Percentiles rank a stretch among this genome's conserved stretches.
phyloP scores from a whole-genome alignment of 1,140 invertebrate genomes.

The Lerema accius region DNA sequence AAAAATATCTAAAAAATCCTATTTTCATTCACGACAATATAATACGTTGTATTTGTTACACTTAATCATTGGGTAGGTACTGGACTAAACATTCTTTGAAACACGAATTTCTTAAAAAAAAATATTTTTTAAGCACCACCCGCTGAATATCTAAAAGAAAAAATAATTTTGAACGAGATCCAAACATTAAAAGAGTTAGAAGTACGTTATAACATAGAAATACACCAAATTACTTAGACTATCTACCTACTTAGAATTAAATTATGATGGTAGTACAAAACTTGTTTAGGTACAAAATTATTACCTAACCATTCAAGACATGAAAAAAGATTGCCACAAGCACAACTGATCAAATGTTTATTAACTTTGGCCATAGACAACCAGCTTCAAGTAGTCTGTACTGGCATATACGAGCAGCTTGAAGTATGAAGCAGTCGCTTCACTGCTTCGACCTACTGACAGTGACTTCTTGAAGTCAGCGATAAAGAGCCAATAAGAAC shows the following conservation, averaged over 20 bases:
- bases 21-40: slow-evolving; percentile 56
- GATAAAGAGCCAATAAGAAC: too few relatives aligned
- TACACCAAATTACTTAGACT: slow-evolving; percentile 63
- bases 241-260: slow-evolving; percentile 68
- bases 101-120: slow-evolving; percentile 52
- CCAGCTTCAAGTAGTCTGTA: too few relatives aligned
- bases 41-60: slow-evolving; percentile 56
- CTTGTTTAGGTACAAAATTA: slow-evolving; percentile 29
- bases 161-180: slow-evolving; percentile 74
- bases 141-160: slow-evolving; percentile 61
- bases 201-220: slow-evolving; percentile 54
- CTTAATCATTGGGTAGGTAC: slow-evolving; percentile 59
- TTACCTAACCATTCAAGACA: slow-evolving; percentile 22
- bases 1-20: slow-evolving; percentile 50
- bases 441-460: too few relatives aligned
- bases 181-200: slow-evolving; percentile 59
- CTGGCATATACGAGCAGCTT: too few relatives aligned
- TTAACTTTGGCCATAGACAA: too few relatives aligned
- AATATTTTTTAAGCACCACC: slow-evolving; percentile 77
- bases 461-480: too few relatives aligned
- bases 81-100: slow-evolving; percentile 42
- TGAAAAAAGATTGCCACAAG: slow-evolving; percentile 30
- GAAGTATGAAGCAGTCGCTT: too few relatives aligned
- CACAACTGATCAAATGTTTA: slow-evolving; percentile 28
- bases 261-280: slow-evolving; percentile 46